Base-by-base conservation (phyloP, 2,888 invertebrate genomes). In the Mesodorylaimus sp. region DNA sequence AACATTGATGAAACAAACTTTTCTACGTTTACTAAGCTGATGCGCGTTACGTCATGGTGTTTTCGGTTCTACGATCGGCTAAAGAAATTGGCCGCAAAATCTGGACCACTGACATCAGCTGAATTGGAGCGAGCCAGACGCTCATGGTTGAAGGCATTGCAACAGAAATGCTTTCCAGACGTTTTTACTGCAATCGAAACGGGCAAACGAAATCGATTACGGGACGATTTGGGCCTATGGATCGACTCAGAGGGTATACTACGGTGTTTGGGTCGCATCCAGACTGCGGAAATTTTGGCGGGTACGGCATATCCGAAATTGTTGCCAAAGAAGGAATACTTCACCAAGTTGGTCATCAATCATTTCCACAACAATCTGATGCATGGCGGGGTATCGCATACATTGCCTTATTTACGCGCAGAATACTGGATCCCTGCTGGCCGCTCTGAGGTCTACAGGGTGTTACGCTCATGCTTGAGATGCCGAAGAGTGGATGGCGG, bases 391-490 rank as follows among this genome's bases (percentile, higher is more conserved):
- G 41, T 37, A 3, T 25, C 21, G 13, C 43, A 48, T 41, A 48
- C 48, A 3, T 39, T 47, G 19, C 19, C 42, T 38, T 16, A 16
- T 19, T 7, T 47, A 5, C 47, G 47, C 19, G 19, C 39, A n/a
- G 41, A n/a, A 41, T 47, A 47, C 37, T 47, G 47, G 47, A 47
- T 47, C 39, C 39, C 37, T 29, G 3, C 10, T 7, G 47, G 47
- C 5, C 7, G 39, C 3, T 37, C 47, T 29, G 21, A 39, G 19
- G 47, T 47, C 38, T 19, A 41, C n/a, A 19, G 19, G 7, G 39
- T 47, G 10, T 10, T 47, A 16, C 19, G 19, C 7, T 3, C n/a
- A 19, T 47, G 47, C 24, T 39, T n/a, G n/a, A 16, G 21, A 5
- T 45, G 45, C 24, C 23, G 27, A n/a, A 23, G 10, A 19, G 10